A percentile compares a stretch with the other conserved stretches of the same genome.
Conservation (phyloP, 35 echinoderm and acorn worm species). For the Holothuria glaberrima region DNA sequence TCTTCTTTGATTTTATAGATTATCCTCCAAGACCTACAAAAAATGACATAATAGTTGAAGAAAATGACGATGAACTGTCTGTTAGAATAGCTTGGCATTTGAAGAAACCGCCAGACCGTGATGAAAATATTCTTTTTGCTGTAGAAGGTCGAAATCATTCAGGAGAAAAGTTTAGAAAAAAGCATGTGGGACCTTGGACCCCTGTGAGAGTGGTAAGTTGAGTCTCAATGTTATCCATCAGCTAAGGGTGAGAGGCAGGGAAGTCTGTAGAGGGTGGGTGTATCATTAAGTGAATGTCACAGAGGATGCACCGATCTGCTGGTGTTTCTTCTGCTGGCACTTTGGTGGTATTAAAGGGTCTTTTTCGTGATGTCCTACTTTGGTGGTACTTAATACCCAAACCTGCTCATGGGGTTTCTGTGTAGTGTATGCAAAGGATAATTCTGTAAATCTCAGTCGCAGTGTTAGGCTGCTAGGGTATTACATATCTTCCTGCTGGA, state of each 20-base stretch:
- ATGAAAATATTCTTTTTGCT: conserved; percentile 58
- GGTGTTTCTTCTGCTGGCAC: no score
- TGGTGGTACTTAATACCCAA: no score
- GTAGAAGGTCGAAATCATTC: conserved; percentile 71
- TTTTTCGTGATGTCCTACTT: neutral
- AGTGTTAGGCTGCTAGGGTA: no score
- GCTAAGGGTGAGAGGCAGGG: no score
- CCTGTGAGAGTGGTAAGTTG: conserved; percentile 72
- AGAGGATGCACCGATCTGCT: no score
- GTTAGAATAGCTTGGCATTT: conserved; percentile 68
- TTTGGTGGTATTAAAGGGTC: no score
- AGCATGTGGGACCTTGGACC: conserved; percentile 58
- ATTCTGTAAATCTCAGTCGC: no score
- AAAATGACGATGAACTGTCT: conserved; percentile 71
- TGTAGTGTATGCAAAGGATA: no score
- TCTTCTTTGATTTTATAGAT: conserved; percentile 41
- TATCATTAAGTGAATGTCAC: no score
- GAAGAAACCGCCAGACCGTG: neutral
- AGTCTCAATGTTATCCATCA: neutral
- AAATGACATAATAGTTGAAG: conserved; percentile 59
- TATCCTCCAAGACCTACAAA: conserved; percentile 60
- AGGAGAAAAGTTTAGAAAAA: conserved; percentile 54
- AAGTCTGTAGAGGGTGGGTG: no score
- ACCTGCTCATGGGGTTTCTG: neutral
- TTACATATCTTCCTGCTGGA: no score